A percentile compares a stretch with the other conserved stretches of the same genome.
Evolutionary conservation across 2,888 invertebrate species (phyloP).

Genomic region (Coenonympha glycerion): DNA sequence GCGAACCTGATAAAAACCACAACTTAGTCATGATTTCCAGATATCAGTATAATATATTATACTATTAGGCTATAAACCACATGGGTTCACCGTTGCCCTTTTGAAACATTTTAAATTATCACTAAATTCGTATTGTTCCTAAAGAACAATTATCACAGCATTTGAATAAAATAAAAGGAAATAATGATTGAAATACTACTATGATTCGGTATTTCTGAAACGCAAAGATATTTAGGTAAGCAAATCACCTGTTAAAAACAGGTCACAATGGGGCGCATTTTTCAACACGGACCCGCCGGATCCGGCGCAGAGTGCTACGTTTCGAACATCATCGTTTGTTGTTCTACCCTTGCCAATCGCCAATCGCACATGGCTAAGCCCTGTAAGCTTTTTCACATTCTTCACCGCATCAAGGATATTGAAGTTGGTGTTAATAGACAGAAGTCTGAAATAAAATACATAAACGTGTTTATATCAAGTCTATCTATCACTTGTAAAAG

Average conservation of each 20-base stretch:
- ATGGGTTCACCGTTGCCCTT: too few species aligned
- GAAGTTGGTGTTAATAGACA: constrained; percentile 41
- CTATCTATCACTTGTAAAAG: background rate
- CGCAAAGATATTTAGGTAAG: too few species aligned
- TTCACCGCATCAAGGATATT: constrained; percentile 78
- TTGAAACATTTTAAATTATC: too few species aligned
- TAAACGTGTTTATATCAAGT: background rate
- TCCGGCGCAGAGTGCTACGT: constrained; percentile 91
- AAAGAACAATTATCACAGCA: too few species aligned
- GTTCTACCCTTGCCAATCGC: constrained; percentile 75
- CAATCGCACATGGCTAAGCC: constrained; percentile 81
- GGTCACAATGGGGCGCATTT: constrained; percentile 79
- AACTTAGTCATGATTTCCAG: too few species aligned
- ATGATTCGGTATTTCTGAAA: too few species aligned
- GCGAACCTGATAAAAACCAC: too few species aligned
- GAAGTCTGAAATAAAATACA: constrained; percentile 41
- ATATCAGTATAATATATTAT: too few species aligned
- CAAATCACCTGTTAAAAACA: constrained; percentile 85
- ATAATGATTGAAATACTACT: background rate
- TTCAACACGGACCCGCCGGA: constrained; percentile 88
- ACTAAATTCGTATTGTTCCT: too few species aligned
- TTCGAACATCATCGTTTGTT: constrained; percentile 67
- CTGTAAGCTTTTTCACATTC: constrained; percentile 81
- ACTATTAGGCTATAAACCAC: too few species aligned
- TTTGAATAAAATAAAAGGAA: background rate